Evolutionary conservation across 2,888 invertebrate species (phyloP), one percentile per base, ranked within the genome.

Genomic region (Nycteola revayana): DNA sequence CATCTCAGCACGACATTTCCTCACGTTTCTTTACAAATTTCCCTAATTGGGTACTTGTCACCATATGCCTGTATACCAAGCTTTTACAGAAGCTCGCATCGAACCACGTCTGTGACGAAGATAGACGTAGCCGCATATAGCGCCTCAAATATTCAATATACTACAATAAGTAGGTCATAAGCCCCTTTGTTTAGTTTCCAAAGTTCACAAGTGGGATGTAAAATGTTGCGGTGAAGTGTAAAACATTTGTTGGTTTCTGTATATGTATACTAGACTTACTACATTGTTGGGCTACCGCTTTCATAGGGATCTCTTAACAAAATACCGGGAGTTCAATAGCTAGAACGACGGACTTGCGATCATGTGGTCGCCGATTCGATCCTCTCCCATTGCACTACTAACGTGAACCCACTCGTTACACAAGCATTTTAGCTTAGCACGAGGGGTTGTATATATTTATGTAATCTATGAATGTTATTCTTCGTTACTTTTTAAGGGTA

Each of bases 131-230:
- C 45, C 42, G 8, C 31, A 39, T 34, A 36, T 25, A 33, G 32
- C 32, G 37, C 43, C 32, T 53, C 47, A 50, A 56, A 54, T 46
- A 54, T 57, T 57, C 42, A 54, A 46, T 49, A 44, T 43, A 39
- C 43, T 49, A 43, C 34, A 37, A 49, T 45, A 56, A 56, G 43
- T 56, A 46, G 56, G 53, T 45, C 50, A 29, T 25, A 39, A 14
- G 18, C 30, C 34, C 35, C 47, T 48, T 56, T 53, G 53, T 52
- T 52, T 56, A 43, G 45, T 39, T 48, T 36, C 30, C 48, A 11
- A 53, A 45, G 38, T 53, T 49, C 32, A 24, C 18, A 29, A 40
- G 29, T 28, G 36, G 41, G 32, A 38, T 33, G 43, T 34, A 42
- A 51, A 37, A 49, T 40, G 40, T 55, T 33, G 43, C 17, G 36